Evolutionary conservation across 2,888 invertebrate genomes (phyloP), one percentile per base, ranked within the genome.

Genomic region (Sthenelais limicola): DNA sequence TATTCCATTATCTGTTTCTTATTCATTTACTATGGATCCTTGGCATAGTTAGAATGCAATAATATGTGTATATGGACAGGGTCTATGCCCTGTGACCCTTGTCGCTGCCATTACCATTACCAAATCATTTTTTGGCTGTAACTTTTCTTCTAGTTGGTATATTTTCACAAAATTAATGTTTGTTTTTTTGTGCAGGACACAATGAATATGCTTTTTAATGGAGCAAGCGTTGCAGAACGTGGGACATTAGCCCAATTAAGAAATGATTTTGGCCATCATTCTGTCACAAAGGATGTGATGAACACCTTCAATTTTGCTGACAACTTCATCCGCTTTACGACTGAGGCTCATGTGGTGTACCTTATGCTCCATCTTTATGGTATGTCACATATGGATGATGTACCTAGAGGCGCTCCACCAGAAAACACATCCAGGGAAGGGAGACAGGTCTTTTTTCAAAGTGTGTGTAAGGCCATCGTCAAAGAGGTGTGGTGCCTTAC

Each of bases 241-340:
- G 68, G 48, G 5, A 68, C 47, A 3, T 24, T 68, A 28, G 12
- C 48, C 12, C 68, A 68, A 24, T 7, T 68, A 18, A 33, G 38
- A 24, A 15, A 68, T 9, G 15, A 15, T 2, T 68, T 48, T 21
- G 2, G 30, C 3, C 68, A 68, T 48, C 15, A 32, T 4, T 47
- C 26, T 68, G 68, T 26, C 5, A 21, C 47, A 48, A 43, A 43
- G 7, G 48, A 68, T 12, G 68, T 68, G 24, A 68, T 68, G 68
- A 12, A 68, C 26, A 24, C 12, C 43, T 68, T 68, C 48, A 68
- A 68, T 21, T 5, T 5, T 24, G 26, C 12, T 24, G 68, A 68
- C 7, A 48, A 68, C 28, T 26, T 68, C 68, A 26, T 68, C 26
- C 43, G 48, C 4, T 68, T 68, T 24, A 15, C 9, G 15, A 68